Percentiles rank a stretch among this genome's conserved stretches.
Conservation (phyloP, 64 coral and sea anemone species). For the Orbicella faveolata region DNA sequence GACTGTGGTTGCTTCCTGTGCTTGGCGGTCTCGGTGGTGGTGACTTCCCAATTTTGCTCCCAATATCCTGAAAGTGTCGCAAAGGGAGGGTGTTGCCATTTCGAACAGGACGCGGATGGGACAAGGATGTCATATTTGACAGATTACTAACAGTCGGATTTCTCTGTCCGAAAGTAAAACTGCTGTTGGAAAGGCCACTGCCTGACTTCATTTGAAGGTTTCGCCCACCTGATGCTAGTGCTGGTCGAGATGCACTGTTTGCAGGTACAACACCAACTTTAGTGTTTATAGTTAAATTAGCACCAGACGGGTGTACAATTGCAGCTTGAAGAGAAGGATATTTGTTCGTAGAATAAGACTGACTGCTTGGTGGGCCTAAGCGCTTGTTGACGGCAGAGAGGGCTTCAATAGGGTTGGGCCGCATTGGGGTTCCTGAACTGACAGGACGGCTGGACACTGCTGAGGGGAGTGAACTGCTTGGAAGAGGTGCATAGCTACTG, state of each 20-base stretch:
- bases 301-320: constrained; percentile 42
- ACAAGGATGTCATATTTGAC: constrained; percentile 27
- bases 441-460: constrained; percentile 10
- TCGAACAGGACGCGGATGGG: constrained; percentile 21
- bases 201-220: constrained; percentile 14
- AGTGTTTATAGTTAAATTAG: constrained; percentile 1
- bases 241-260: constrained; percentile 9
- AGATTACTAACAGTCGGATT: constrained; percentile 6
- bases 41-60: constrained; percentile 43
- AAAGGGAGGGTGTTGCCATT: constrained; percentile 62
- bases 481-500: constrained; percentile 16
- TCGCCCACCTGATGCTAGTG: neutral
- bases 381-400: constrained; percentile 82
- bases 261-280: constrained; percentile 48
- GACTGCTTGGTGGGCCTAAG: constrained; percentile 48
- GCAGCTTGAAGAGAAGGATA: constrained; percentile 33
- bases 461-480: neutral
- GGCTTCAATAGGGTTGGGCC: constrained; percentile 66
- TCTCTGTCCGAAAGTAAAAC: constrained; percentile 10
- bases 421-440: neutral
- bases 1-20: constrained; percentile 59
- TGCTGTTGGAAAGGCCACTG: neutral
- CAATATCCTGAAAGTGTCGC: constrained; percentile 71
- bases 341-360: neutral
- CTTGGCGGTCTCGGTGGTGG: constrained; percentile 56